Evolutionary conservation across 2,797 vertebrate genomes (phyloP).

Genomic region (Parotocinclus haroldoi): DNA sequence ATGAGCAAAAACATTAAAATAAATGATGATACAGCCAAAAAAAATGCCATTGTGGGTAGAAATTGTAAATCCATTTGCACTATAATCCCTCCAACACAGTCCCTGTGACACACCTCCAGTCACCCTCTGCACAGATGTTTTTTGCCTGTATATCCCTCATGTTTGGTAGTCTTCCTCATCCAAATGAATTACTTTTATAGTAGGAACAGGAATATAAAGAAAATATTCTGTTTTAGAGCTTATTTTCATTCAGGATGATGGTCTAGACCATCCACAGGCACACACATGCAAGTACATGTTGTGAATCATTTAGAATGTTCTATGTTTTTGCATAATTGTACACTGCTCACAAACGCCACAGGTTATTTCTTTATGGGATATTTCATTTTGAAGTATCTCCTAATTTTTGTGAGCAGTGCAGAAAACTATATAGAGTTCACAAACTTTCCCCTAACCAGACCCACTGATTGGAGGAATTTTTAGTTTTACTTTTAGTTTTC

Average conservation of each 20-base stretch:
- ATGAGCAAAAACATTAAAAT: slow-evolving; percentile 34
- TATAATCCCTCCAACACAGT: not conserved
- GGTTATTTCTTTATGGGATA: no score
- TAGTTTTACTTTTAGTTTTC: no score
- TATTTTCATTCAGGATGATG: slow-evolving; percentile 40
- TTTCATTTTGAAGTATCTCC: no score
- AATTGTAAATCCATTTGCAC: slow-evolving; percentile 25
- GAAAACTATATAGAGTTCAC: no score
- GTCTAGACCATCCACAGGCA: not conserved
- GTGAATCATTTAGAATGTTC: no score
- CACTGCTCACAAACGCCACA: no score
- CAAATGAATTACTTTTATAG: slow-evolving; percentile 52
- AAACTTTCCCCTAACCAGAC: no score
- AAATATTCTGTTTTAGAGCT: slow-evolving; percentile 7
- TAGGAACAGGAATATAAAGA: slow-evolving; percentile 31
- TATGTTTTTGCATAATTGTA: no score
- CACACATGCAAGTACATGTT: not conserved
- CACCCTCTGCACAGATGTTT: slow-evolving; percentile 1
- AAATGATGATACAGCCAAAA: slow-evolving; percentile 29
- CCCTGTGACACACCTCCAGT: not conserved
- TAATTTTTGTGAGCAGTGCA: no score
- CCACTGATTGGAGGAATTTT: no score
- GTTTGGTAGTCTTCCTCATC: slow-evolving; percentile 47
- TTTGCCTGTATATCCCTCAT: slow-evolving; percentile 49
- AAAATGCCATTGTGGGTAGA: slow-evolving; percentile 22